Base-by-base conservation (phyloP, 2,888 invertebrate genomes). In the Tubulanus polymorphus region DNA sequence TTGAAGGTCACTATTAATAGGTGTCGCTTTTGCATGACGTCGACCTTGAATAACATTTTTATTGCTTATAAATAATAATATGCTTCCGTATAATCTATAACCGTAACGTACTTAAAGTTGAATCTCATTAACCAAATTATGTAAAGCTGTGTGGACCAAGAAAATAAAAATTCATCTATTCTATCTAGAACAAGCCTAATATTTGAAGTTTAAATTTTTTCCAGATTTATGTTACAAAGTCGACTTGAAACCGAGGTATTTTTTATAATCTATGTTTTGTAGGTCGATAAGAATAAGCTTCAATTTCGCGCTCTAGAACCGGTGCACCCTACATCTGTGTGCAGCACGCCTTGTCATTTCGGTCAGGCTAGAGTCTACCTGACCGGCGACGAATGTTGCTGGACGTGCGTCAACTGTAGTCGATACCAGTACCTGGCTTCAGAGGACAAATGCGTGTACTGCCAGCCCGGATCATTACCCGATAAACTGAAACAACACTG, bases 361-460 rank as follows among this genome's bases (percentile, higher is more conserved):
- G 93, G 92, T 0, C 92, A 94, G 80, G 93, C 92, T 58, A 92
- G 91, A 82, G 89, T 90, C 78, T 91, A 91, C 79, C 89, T 92
- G 47, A 92, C 92, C 76, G 93, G 92, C 0, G 92, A 93, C 37
- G 62, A 65, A 1, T 76, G 76, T 60, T 77, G 77, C 60, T 77
- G 76, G 76, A 69, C 67, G 8, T 77, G 77, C 55, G 63, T 63
- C 81, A 89, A 90, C 78, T 93, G 94, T 79, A 86, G 89, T 48
- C 87, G 87, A 73, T 91, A 91, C 81, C 89, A 92, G 61, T 71
- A 70, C 61, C 64, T 72, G 20, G 68, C 71, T 15, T 67, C 64
- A 8, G 28, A 49, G 8, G 29, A 54, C 0, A 88, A 88, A 60
- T 95, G 94, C 76, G 83, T 86, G 50, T 85, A 86, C 54, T 95